Conservation (phyloP, 2,888 invertebrate genomes). For the Formica aserva region DNA sequence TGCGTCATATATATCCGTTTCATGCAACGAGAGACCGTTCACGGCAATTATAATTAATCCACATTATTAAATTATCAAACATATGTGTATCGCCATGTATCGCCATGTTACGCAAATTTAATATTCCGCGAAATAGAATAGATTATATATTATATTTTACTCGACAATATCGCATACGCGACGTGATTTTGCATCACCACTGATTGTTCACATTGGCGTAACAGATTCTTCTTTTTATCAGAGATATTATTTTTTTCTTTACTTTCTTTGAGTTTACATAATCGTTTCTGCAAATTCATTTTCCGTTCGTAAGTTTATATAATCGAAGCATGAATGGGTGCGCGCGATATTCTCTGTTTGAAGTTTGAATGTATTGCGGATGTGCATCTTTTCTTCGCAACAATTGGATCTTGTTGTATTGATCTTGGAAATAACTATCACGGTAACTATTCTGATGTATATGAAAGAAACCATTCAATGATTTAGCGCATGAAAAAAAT, state of each 20-base stretch:
- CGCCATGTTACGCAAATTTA: neutral
- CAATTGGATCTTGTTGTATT: slow-evolving; percentile 42
- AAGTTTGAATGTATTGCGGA: neutral
- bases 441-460: slow-evolving; percentile 60
- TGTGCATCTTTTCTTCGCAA: neutral
- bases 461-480: slow-evolving; percentile 56
- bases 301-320: neutral
- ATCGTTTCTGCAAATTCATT: neutral
- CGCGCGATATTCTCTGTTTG: neutral
- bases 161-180: neutral
- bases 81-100: neutral
- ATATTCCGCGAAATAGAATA: neutral
- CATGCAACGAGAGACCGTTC: neutral
- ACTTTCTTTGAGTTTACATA: neutral
- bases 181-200: neutral
- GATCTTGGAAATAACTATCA: slow-evolving; percentile 64
- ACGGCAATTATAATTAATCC: slow-evolving; percentile 25
- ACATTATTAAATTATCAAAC: slow-evolving; percentile 18
- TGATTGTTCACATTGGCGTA: neutral
- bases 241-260: neutral
- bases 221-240: neutral
- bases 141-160: neutral
- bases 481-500: slow-evolving; percentile 11
- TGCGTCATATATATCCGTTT: neutral
- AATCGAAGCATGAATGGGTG: neutral